Evolutionary conservation across 37 sponge, comb jelly and placozoan species (phyloP).

Genomic region (Beroe ovata): DNA sequence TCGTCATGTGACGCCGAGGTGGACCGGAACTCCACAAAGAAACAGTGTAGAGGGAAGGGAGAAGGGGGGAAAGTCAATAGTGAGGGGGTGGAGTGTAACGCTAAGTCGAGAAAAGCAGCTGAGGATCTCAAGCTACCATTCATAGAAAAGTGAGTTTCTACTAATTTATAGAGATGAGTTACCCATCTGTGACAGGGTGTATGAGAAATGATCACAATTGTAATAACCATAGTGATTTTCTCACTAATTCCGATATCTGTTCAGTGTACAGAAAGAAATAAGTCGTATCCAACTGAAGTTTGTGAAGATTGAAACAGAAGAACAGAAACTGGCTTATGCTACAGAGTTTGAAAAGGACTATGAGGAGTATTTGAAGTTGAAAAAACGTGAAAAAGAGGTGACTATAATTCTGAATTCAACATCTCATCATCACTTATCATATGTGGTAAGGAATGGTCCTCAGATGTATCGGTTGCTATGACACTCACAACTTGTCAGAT

Average conservation of each 20-base stretch:
- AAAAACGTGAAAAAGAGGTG: conserved; percentile 19
- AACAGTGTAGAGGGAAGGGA: not conserved
- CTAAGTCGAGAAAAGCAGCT: not conserved
- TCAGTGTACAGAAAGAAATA: conserved; percentile 49
- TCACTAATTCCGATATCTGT: no score
- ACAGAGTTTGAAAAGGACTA: conserved; percentile 48
- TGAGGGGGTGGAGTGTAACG: not conserved
- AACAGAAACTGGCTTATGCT: conserved; percentile 3
- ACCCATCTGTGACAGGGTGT: no score
- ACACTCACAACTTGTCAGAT: conserved; percentile 30
- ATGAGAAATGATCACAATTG: no score
- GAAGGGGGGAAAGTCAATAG: not conserved
- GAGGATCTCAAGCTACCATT: conserved; percentile 22
- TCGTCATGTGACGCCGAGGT: no score
- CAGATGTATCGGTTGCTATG: no score
- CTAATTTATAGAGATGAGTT: no score
- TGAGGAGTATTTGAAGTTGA: not conserved
- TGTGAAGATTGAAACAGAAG: not conserved
- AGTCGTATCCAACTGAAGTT: not conserved
- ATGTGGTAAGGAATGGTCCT: no score
- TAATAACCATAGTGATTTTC: no score
- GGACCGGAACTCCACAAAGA: not conserved
- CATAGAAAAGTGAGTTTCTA: not conserved
- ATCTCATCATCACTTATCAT: no score
- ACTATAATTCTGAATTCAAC: no score